Conservation (phyloP, 2,797 vertebrate genomes). For the Vultur gryphus region DNA sequence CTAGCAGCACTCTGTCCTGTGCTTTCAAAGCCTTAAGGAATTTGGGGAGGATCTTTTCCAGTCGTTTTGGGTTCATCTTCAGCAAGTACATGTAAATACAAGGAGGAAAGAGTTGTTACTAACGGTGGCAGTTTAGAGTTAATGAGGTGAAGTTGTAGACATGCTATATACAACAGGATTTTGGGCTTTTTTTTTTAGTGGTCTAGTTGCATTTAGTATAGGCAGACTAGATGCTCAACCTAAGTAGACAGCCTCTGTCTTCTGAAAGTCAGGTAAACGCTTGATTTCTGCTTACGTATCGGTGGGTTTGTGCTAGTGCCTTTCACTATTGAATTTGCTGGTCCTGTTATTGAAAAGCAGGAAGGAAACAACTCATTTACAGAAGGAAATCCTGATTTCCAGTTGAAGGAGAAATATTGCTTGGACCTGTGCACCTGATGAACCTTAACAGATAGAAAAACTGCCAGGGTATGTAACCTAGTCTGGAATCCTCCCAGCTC, state of each 20-base stretch:
- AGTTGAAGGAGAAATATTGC: neutral
- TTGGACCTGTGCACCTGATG: neutral
- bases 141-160: neutral
- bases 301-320: neutral
- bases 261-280: neutral
- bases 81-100: neutral
- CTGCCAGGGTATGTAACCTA: too few species aligned
- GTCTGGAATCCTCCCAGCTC: neutral
- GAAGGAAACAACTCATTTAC: neutral
- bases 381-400: neutral
- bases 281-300: neutral
- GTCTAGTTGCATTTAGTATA: neutral
- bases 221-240: neutral
- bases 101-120: neutral
- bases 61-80: slow-evolving; percentile 75
- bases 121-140: neutral
- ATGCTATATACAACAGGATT: neutral
- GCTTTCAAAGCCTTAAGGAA: slow-evolving; percentile 76
- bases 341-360: neutral
- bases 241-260: neutral
- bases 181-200: neutral
- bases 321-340: neutral
- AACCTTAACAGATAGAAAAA: neutral
- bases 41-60: slow-evolving; percentile 78
- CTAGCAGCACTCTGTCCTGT: slow-evolving; percentile 79